phyloP scores from a whole-genome alignment of 2,888 invertebrate genomes.

The Trissolcus brochymenae region DNA sequence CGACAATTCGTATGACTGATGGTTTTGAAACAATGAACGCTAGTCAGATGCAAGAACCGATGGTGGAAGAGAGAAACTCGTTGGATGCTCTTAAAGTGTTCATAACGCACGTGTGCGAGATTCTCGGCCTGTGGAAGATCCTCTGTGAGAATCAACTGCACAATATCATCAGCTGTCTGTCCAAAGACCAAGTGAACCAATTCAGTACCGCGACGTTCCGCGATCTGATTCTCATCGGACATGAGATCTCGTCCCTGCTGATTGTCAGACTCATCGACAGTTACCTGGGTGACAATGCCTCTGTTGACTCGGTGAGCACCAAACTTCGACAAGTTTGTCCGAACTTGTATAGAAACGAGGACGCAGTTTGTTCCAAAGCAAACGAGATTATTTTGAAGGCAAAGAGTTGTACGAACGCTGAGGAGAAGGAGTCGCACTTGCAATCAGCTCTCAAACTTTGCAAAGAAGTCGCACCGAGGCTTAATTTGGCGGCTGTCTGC shows the following conservation, averaged over 20 bases:
- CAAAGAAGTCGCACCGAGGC: slow-evolving; percentile 91
- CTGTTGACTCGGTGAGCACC: slow-evolving; percentile 92
- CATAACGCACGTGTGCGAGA: slow-evolving; percentile 89
- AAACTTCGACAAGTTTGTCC: slow-evolving; percentile 94
- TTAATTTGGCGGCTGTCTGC: slow-evolving; percentile 90
- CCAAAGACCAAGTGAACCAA: slow-evolving; percentile 80
- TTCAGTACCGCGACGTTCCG: slow-evolving; percentile 81
- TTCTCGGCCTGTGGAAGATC: slow-evolving; percentile 94
- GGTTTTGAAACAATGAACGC: slow-evolving; percentile 69
- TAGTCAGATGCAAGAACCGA: slow-evolving; percentile 70
- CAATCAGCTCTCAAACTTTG: slow-evolving; percentile 87
- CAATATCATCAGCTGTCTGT: slow-evolving; percentile 83
- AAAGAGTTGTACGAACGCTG: slow-evolving; percentile 83
- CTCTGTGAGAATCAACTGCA: slow-evolving; percentile 95
- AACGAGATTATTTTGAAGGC: slow-evolving; percentile 92
- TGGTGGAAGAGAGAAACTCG: slow-evolving; percentile 85
- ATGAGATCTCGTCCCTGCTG: slow-evolving; percentile 85
- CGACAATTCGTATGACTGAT: slow-evolving; percentile 63
- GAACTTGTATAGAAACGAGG: slow-evolving; percentile 93
- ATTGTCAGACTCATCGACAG: slow-evolving; percentile 91
- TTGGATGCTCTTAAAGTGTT: slow-evolving; percentile 86
- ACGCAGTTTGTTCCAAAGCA: slow-evolving; percentile 96
- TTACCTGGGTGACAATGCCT: slow-evolving; percentile 96
- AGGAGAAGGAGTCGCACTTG: slow-evolving; percentile 87
- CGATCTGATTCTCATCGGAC: slow-evolving; percentile 87